phyloP scores from a whole-genome alignment of 2,888 invertebrate species.

The Eilema caniola region DNA sequence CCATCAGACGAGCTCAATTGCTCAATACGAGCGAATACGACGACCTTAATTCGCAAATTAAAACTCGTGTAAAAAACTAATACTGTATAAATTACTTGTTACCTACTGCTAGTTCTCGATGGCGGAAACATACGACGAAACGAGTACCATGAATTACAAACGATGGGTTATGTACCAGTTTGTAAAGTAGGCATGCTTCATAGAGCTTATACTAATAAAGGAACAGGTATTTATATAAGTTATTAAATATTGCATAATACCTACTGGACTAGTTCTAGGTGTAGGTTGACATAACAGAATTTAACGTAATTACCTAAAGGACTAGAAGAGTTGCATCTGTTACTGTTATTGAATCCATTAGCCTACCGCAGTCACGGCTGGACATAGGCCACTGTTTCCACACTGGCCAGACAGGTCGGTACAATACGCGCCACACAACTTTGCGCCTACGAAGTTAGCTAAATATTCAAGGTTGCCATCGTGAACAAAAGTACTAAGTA shows the following conservation, averaged over 20 bases:
- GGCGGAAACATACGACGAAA: constrained; percentile 37
- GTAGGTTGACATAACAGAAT: constrained; percentile 32
- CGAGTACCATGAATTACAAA: constrained; percentile 33
- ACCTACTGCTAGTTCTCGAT: constrained; percentile 31
- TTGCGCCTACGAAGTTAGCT: too few species aligned
- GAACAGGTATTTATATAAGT: constrained; percentile 47
- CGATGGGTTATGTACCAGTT: constrained; percentile 41
- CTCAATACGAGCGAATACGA: constrained; percentile 36
- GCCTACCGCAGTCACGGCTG: too few species aligned
- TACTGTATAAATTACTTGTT: constrained; percentile 33
- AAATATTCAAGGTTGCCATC: too few species aligned
- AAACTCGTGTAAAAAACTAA: constrained; percentile 49
- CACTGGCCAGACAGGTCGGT: too few species aligned
- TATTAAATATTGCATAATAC: constrained; percentile 42
- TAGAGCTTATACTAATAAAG: constrained; percentile 45
- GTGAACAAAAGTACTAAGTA: too few species aligned
- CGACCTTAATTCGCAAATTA: constrained; percentile 59
- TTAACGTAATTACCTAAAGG: constrained; percentile 34
- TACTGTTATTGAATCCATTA: too few species aligned
- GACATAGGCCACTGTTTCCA: too few species aligned
- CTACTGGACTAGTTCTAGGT: constrained; percentile 26
- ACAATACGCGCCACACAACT: too few species aligned
- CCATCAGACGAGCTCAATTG: constrained; percentile 55
- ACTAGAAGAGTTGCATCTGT: constrained; percentile 18
- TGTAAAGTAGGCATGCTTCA: constrained; percentile 27